These are phyloP conservation scores for Gallinago nigripennis DNA, from an alignment of 2,797 vertebrate genomes.

Conservation along the genomic window DNA sequence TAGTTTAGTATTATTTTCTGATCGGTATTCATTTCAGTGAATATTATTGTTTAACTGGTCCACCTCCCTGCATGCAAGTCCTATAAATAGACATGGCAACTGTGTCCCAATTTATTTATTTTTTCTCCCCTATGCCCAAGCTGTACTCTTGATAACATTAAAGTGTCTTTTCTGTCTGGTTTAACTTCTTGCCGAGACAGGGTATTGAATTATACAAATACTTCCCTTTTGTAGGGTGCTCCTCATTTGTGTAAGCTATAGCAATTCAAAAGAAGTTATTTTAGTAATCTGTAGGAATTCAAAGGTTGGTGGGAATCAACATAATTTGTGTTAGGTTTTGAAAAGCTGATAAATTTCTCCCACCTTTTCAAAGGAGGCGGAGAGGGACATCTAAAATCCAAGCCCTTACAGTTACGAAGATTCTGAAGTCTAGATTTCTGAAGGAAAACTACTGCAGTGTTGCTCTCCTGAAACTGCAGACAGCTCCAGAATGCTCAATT, in stretches of 20 bases:
- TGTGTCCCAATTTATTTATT: not conserved
- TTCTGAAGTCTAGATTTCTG: not conserved
- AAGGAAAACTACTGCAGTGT: not conserved
- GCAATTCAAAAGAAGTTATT: not conserved
- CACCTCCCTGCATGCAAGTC: not conserved
- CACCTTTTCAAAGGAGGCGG: not conserved
- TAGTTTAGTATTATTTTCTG: not conserved
- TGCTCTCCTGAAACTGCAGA: conserved; percentile 18
- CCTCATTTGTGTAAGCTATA: not conserved
- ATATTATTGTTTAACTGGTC: not conserved
- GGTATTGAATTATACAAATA: not conserved
- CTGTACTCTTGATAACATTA: not conserved
- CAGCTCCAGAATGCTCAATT: not conserved
- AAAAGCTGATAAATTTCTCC: not conserved
- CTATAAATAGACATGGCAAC: not conserved
- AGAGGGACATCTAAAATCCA: not conserved
- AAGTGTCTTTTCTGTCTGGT: not conserved
- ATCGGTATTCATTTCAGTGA: not conserved
- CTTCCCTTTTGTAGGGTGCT: not conserved
- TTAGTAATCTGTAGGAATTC: not conserved
- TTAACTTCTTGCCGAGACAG: not conserved
- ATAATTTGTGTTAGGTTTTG: not conserved
- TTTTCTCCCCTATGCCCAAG: not conserved
- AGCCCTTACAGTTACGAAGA: not conserved
- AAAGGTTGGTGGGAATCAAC: not conserved